A percentile compares a stretch with the other conserved stretches of the same genome.
These are phyloP conservation scores for Phyto melanocephala DNA, from an alignment of 2,888 invertebrate species.

Conservation along the genomic window DNA sequence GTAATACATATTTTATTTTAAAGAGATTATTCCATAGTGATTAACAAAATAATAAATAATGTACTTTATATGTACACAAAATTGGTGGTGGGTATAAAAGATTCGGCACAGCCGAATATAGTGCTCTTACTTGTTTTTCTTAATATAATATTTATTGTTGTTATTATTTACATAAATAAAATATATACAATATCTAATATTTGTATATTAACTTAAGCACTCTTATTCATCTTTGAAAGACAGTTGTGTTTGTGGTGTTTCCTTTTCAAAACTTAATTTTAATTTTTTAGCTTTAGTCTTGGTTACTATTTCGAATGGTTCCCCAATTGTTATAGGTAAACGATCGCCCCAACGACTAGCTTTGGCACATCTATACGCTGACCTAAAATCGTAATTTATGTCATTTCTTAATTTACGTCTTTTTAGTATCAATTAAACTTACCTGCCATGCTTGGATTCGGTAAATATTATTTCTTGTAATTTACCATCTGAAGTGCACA, in stretches of 20 bases:
- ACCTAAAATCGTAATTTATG: conserved; percentile 77
- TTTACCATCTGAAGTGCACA: conserved; percentile 87
- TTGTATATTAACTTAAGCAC: background rate
- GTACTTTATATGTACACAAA: no score
- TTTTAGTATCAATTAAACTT: conserved; percentile 69
- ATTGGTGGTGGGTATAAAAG: no score
- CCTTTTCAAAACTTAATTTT: background rate
- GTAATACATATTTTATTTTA: no score
- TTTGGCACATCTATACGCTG: conserved; percentile 86
- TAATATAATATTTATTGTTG: background rate
- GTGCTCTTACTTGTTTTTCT: no score
- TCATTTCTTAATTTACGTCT: background rate
- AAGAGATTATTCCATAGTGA: no score
- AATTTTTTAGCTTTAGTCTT: conserved; percentile 16
- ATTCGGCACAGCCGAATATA: no score
- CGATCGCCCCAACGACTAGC: conserved; percentile 89
- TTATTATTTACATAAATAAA: background rate
- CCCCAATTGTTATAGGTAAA: conserved; percentile 83
- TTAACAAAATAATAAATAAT: no score
- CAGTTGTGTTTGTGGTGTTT: background rate
- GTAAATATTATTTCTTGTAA: conserved; percentile 89
- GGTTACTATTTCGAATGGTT: conserved; percentile 55
- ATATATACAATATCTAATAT: background rate
- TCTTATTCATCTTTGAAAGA: conserved; percentile 1
- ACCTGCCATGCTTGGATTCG: conserved; percentile 87